Base-by-base conservation (phyloP, 1,140 invertebrate genomes). In the Mamestra configurata region DNA sequence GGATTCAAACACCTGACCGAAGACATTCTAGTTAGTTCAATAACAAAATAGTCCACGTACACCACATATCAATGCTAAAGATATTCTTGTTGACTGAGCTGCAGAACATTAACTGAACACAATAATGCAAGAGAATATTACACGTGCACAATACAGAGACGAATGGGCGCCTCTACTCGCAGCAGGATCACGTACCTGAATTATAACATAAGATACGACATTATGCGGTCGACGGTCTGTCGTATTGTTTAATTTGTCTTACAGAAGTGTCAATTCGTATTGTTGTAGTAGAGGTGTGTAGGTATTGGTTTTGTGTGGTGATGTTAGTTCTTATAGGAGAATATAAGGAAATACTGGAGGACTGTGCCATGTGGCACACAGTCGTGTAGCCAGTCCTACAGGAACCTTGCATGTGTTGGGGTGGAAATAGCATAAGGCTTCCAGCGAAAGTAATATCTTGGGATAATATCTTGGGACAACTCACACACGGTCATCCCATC, bases 221-320 rank as follows among this genome's bases (percentile, higher is more conserved):
- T 7, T 24, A 11, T 31, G 35, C 27, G 53, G 53, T 57, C 53
- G 53, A 40, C 35, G n/a, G 35, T 37, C 31, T 8, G 11, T 20
- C 18, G n/a, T 13, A 1, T 13, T 24, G 8, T 20, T 24, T n/a
- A 22, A n/a, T n/a, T 11, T 66, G 61, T 37, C 61, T 22, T 66
- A 20, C 35, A 40, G 40, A 66, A 35, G 18, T 40, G 61, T 66
- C 61, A 66, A 66, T 66, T 40, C 61, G 31, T 20, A 66, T 66
- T 66, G 61, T 66, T 10, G 61, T 66, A 3, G 51, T 8, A 11
- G 43, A 49, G 22, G 10, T 57, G 24, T 57, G 22, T 24, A 4
- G 22, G 20, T 24, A 24, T 57, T 24, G 22, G 18, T 11, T 66
- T 40, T 20, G 35, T 20, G 18, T n/a, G 37, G n/a, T 35, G 8